Evolutionary conservation across 1,140 invertebrate species (phyloP).

Genomic region (Pentalonia nigronervosa): DNA sequence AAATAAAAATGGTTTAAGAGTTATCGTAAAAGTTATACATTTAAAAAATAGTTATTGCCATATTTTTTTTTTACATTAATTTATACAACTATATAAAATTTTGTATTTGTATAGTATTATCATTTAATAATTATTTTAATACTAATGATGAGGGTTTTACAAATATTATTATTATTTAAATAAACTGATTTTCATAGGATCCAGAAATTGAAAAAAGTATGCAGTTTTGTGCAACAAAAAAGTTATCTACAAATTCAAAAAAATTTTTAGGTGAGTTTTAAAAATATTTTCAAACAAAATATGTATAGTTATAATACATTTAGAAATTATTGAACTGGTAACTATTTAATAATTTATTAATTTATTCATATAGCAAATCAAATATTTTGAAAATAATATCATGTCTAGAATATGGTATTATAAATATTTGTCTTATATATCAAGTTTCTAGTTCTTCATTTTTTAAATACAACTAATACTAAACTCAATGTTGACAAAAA

Average conservation of each 20-base stretch:
- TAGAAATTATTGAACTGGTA: too few species aligned
- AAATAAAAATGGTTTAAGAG: not conserved
- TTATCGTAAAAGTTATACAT: not conserved
- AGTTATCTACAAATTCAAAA: not conserved
- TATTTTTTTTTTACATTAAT: too few species aligned
- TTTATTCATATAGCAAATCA: too few species aligned
- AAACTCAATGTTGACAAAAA: too few species aligned
- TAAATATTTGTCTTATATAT: too few species aligned
- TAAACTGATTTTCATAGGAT: not conserved
- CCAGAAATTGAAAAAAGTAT: not conserved
- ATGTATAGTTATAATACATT: not conserved
- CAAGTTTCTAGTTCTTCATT: too few species aligned
- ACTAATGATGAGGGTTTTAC: not conserved
- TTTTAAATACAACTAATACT: too few species aligned
- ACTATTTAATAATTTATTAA: too few species aligned
- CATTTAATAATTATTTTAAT: not conserved
- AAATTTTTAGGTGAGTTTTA: not conserved
- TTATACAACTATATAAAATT: not conserved
- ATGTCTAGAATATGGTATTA: too few species aligned
- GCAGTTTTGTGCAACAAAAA: not conserved
- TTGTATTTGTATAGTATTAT: not conserved
- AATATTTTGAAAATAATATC: too few species aligned
- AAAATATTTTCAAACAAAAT: not conserved
- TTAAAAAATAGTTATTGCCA: too few species aligned
- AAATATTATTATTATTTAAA: not conserved